phyloP scores from a whole-genome alignment of 2,797 vertebrate genomes.

The Scomberomorus guttatus region DNA sequence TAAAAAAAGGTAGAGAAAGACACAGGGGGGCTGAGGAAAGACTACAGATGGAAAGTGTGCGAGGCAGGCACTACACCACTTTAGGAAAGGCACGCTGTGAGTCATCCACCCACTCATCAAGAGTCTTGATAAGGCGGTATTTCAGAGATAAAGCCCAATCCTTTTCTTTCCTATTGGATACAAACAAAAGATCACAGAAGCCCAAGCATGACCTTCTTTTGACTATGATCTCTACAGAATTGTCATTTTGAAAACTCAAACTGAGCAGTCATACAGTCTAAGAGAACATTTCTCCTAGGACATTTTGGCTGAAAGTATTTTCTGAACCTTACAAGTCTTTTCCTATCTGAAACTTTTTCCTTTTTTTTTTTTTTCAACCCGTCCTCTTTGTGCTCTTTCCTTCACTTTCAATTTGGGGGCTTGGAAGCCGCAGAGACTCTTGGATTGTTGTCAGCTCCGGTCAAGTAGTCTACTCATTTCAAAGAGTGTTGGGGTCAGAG shows the following conservation, averaged over 20 bases:
- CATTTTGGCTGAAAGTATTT: constrained; percentile 21
- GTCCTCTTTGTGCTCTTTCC: constrained; percentile 71
- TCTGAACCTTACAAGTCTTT: constrained; percentile 44
- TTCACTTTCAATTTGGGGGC: constrained; percentile 77
- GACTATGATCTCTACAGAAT: constrained; percentile 1
- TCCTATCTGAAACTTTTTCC: constrained; percentile 28
- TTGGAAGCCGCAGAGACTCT: constrained; percentile 72
- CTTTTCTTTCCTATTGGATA: constrained; percentile 23
- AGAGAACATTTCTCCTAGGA: constrained; percentile 11
- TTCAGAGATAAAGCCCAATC: constrained; percentile 68
- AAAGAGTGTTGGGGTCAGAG: constrained; percentile 88
- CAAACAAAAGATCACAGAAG: constrained; percentile 24
- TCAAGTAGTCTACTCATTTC: constrained; percentile 88
- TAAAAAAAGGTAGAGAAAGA: constrained; percentile 15
- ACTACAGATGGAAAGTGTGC: constrained; percentile 37
- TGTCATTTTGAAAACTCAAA: constrained; percentile 7
- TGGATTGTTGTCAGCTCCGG: constrained; percentile 86
- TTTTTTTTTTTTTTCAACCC: constrained; percentile 16
- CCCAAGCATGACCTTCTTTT: background rate
- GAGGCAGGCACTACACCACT: constrained; percentile 56
- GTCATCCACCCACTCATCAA: constrained; percentile 65
- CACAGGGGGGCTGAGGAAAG: constrained; percentile 9
- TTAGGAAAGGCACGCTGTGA: constrained; percentile 82
- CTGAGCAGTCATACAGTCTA: background rate
- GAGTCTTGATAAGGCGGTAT: constrained; percentile 77